These are phyloP conservation scores for Drosophila trapezifrons DNA, from an alignment of 1,140 invertebrate genomes.

Conservation along the genomic window DNA sequence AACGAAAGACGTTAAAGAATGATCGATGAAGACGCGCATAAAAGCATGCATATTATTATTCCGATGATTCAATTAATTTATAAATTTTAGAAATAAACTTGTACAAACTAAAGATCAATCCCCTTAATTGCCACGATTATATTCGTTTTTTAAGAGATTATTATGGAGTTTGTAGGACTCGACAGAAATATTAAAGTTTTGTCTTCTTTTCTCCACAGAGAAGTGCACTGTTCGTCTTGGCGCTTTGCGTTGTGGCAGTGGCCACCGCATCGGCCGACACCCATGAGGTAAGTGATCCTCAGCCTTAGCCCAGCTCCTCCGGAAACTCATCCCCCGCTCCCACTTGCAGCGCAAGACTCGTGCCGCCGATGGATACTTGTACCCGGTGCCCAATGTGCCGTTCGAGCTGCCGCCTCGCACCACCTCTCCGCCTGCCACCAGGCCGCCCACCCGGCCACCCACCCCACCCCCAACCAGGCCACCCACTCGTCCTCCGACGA, in stretches of 20 bases:
- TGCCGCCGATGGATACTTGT: constrained; percentile 72
- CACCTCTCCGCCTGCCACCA: constrained; percentile 48
- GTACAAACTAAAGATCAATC: too few species aligned
- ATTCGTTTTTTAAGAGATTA: not conserved
- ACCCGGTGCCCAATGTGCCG: constrained; percentile 70
- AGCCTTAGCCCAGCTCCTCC: not conserved
- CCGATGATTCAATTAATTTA: too few species aligned
- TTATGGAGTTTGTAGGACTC: not conserved
- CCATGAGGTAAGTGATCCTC: constrained; percentile 68
- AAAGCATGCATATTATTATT: too few species aligned
- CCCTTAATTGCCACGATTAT: not conserved
- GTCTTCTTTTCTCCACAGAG: constrained; percentile 53
- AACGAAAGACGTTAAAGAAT: not conserved
- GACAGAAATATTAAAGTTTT: not conserved
- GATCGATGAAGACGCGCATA: not conserved
- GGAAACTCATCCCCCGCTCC: not conserved
- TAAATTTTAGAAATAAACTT: not conserved
- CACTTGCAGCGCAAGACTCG: constrained; percentile 68
- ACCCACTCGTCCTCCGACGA: constrained; percentile 50
- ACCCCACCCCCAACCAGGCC: constrained; percentile 42
- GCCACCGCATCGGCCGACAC: constrained; percentile 69
- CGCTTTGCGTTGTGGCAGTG: constrained; percentile 78
- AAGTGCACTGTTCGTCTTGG: constrained; percentile 79
- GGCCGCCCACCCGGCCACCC: constrained; percentile 55
- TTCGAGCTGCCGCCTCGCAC: constrained; percentile 67